A percentile compares a stretch with the other conserved stretches of the same genome.
Conservation (phyloP, 2,888 invertebrate species). For the Callimorpha dominula region DNA sequence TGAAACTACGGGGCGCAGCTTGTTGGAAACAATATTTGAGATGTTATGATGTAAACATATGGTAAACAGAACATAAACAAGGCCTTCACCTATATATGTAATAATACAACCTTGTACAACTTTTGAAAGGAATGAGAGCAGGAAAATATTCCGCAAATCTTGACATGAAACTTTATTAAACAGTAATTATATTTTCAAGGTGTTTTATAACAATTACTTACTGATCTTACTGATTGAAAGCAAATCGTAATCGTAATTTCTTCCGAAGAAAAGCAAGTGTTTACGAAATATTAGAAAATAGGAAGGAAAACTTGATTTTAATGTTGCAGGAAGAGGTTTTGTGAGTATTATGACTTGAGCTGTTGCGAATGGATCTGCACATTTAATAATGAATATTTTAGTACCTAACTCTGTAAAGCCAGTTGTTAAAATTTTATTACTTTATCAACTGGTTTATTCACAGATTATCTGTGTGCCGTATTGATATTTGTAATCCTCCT, state of each 20-base stretch:
- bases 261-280: slow-evolving; percentile 6
- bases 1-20: too few relatives aligned
- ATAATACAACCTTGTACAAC: slow-evolving; percentile 15
- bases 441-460: too few relatives aligned
- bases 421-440: background rate
- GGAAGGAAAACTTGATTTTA: slow-evolving; percentile 62
- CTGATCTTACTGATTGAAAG: background rate
- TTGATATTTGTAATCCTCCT: background rate
- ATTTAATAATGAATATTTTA: background rate
- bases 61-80: background rate
- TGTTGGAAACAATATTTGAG: too few relatives aligned
- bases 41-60: too few relatives aligned
- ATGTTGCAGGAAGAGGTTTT: slow-evolving; percentile 52
- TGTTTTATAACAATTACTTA: slow-evolving; percentile 7
- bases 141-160: slow-evolving; percentile 22
- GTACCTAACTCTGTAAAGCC: background rate
- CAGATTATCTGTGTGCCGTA: background rate
- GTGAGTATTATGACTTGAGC: slow-evolving; percentile 58
- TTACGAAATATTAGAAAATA: slow-evolving; percentile 69
- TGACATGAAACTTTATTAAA: slow-evolving; percentile 18
- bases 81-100: slow-evolving; percentile 20
- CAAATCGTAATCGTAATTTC: background rate
- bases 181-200: slow-evolving; percentile 20
- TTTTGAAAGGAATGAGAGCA: slow-evolving; percentile 11
- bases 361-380: slow-evolving; percentile 16